These are phyloP conservation scores for Ophion obscuratus DNA, from an alignment of 2,888 invertebrate genomes.

Conservation along the genomic window DNA sequence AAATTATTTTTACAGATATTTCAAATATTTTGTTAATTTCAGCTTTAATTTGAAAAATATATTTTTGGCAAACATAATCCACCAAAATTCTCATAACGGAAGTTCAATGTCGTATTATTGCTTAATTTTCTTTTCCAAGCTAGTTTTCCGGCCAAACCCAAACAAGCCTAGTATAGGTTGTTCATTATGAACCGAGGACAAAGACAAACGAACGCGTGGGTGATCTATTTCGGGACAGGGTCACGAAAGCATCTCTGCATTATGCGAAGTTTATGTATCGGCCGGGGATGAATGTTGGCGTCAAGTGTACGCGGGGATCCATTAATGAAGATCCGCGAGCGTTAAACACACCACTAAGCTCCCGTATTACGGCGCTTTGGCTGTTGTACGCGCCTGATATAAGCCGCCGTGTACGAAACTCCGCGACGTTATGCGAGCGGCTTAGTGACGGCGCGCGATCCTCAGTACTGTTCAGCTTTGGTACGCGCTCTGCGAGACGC, in stretches of 20 bases:
- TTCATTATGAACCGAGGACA: neutral
- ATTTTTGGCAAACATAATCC: too few relatives aligned
- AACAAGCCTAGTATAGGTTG: neutral
- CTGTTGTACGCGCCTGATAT: conserved; percentile 28
- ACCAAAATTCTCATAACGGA: too few relatives aligned
- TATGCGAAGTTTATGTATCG: neutral
- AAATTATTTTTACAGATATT: too few relatives aligned
- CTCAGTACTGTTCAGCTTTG: conserved; percentile 25
- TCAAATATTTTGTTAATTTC: too few relatives aligned
- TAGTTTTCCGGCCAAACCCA: neutral
- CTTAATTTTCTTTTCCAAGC: neutral
- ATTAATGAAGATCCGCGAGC: conserved; percentile 48
- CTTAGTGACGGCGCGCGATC: conserved; percentile 47
- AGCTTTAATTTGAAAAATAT: too few relatives aligned
- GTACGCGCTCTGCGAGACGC: conserved; percentile 16
- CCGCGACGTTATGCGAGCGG: conserved; percentile 31
- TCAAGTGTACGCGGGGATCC: conserved; percentile 38
- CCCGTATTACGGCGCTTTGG: conserved; percentile 26
- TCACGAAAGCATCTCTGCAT: neutral
- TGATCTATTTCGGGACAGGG: conserved; percentile 10
- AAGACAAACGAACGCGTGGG: neutral
- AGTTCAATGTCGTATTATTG: too few relatives aligned
- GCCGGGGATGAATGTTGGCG: conserved; percentile 34
- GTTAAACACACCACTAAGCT: conserved; percentile 49
- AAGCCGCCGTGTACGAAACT: conserved; percentile 41